Evolutionary conservation across 2,888 invertebrate species (phyloP), one percentile per base, ranked within the genome.

Genomic region (Dasysyrphus tricinctus): DNA sequence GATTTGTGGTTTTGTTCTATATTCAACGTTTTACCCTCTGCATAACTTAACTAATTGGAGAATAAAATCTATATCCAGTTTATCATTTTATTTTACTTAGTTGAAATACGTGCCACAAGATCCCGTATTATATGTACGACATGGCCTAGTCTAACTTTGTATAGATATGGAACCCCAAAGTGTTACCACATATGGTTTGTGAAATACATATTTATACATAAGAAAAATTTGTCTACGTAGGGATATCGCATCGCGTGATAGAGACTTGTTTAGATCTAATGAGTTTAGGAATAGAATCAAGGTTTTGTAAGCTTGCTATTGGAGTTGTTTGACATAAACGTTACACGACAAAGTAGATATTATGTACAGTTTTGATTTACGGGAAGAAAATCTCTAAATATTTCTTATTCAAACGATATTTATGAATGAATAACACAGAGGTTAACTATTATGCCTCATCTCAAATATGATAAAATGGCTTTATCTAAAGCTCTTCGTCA

Each of bases 171-270:
- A 56, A 72, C 65, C 67, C 47, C 51, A 78, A 67, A 69, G 59
- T 44, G 72, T 63, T 57, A 67, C 78, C 72, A 34, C 65, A 63
- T 16, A 67, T 19, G 34, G 16, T 16, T 54, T 29, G 5, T 11
- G 4, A 12, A 2, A 7, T 24, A 24, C 24, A 24, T 24, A 54
- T 32, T 29, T 14, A 14, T 14, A 5, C 19, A 51, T 51, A 9
- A 7, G 32, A 7, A 34, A 16, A 16, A 16, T 5, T 5, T n/a
- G n/a, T 54, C n/a, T n/a, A 16, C 6, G 5, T 37, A 42, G 57
- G 49, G 6, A 51, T 47, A 8, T 82, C 37, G 54, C 78, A 54
- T 82, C 54, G 82, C 82, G 73, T 82, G 82, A 39, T 67, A 0
- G 4, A 12, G 6, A n/a, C 32, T 67, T 77, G 19, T 73, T 77